A percentile compares a stretch with the other conserved stretches of the same genome.
These are phyloP conservation scores for Anolis apletophallus DNA, from an alignment of 2,797 vertebrate species.

Conservation along the genomic window DNA sequence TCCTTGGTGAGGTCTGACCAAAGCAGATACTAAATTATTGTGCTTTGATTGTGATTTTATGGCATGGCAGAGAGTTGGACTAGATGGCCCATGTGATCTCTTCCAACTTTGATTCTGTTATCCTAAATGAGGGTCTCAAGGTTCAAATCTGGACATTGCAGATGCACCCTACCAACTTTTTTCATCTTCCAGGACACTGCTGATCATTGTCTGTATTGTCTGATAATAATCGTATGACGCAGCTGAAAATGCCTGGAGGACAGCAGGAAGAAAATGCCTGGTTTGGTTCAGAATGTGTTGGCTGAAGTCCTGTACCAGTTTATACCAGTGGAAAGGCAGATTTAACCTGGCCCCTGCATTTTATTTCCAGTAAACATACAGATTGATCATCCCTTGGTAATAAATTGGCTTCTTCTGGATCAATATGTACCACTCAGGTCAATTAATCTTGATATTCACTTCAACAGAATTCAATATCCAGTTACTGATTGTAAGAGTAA, in stretches of 20 bases:
- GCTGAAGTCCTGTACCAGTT: not conserved
- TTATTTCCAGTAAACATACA: conserved; percentile 55
- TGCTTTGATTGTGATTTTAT: too few relatives aligned
- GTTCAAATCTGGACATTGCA: too few relatives aligned
- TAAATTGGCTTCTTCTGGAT: conserved; percentile 63
- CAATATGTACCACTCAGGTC: conserved; percentile 74
- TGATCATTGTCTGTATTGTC: not conserved
- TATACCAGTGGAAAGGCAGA: not conserved
- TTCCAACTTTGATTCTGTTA: too few relatives aligned
- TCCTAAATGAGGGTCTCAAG: too few relatives aligned
- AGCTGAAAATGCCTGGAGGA: not conserved
- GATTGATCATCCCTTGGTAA: conserved; percentile 66
- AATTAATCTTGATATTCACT: conserved; percentile 75
- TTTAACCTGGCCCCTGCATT: conserved; percentile 36
- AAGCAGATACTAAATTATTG: too few relatives aligned
- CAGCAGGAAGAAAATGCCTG: not conserved
- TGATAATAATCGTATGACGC: not conserved
- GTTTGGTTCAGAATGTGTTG: too few relatives aligned
- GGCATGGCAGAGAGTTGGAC: too few relatives aligned
- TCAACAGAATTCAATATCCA: conserved; percentile 72
- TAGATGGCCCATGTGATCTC: too few relatives aligned
- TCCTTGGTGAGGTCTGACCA: too few relatives aligned
- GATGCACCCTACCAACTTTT: not conserved
- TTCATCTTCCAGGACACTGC: not conserved
- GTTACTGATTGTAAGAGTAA: conserved; percentile 75